Conservation (phyloP, 2,113 vertebrate genomes). For the Scytalopus superciliaris region DNA sequence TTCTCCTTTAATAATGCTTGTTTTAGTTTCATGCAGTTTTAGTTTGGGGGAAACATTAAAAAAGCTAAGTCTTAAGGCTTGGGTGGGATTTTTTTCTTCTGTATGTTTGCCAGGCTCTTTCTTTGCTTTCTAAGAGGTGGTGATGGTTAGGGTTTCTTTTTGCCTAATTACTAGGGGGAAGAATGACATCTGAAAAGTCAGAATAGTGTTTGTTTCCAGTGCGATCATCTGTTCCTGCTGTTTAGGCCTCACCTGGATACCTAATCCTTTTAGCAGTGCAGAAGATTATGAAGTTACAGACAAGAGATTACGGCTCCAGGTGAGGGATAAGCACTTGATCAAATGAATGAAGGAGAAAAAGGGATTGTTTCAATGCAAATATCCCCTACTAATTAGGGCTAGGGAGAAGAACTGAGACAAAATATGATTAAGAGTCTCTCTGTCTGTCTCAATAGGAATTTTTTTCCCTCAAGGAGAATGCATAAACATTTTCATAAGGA, state of each 20-base stretch:
- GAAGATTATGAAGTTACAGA: conserved; percentile 44
- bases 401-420: background rate
- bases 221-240: conserved; percentile 24
- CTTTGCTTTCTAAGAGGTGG: background rate
- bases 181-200: background rate
- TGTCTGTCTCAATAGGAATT: background rate
- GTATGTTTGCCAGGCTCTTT: background rate
- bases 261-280: conserved; percentile 37
- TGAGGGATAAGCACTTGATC: conserved; percentile 52
- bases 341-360: conserved; percentile 41
- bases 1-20: background rate
- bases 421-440: background rate
- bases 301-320: conserved; percentile 48
- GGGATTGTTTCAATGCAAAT: conserved; percentile 55
- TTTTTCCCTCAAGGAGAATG: background rate
- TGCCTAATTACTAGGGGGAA: background rate
- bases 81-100: accelerated
- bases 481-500: background rate
- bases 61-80: background rate
- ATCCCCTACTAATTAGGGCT: background rate
- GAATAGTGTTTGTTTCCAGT: background rate
- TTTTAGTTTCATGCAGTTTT: background rate
- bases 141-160: background rate
- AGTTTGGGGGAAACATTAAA: background rate
- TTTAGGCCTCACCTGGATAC: conserved; percentile 47